These are phyloP conservation scores for Nomada fucata DNA, from an alignment of 2,888 invertebrate genomes.

Conservation along the genomic window DNA sequence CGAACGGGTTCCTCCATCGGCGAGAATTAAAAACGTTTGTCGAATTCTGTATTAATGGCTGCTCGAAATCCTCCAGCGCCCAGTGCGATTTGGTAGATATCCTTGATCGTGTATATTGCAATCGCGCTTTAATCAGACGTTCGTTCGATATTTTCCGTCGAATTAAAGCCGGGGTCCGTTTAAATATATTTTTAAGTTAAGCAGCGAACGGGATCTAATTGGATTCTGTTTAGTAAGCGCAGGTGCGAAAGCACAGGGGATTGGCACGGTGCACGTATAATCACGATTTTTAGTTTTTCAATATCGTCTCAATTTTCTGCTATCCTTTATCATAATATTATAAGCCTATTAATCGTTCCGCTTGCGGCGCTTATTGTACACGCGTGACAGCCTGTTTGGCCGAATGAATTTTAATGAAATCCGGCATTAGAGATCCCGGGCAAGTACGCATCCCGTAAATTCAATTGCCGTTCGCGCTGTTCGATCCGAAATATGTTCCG, in stretches of 20 bases:
- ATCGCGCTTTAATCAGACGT: too few relatives aligned
- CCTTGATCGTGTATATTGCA: too few relatives aligned
- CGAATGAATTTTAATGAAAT: slow-evolving; percentile 73
- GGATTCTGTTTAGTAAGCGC: neutral
- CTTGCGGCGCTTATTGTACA: slow-evolving; percentile 32
- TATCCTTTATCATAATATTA: slow-evolving; percentile 51
- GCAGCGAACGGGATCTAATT: neutral
- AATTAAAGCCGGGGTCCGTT: too few relatives aligned
- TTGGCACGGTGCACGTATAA: neutral
- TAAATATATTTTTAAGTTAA: neutral
- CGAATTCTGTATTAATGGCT: slow-evolving; percentile 5
- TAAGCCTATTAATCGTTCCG: slow-evolving; percentile 63
- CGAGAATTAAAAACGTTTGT: slow-evolving; percentile 7
- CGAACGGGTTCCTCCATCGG: neutral
- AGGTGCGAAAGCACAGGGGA: too few relatives aligned
- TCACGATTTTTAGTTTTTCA: slow-evolving; percentile 15
- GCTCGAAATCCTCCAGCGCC: neutral
- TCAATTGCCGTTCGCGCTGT: slow-evolving; percentile 64
- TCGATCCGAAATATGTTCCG: slow-evolving; percentile 65
- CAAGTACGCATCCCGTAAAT: slow-evolving; percentile 69
- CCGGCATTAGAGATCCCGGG: slow-evolving; percentile 62
- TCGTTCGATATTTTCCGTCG: neutral
- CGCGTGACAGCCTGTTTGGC: slow-evolving; percentile 67
- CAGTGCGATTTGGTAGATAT: too few relatives aligned
- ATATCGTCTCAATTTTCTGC: slow-evolving; percentile 37